Conservation (phyloP, 2,797 vertebrate genomes). For the Hydrolagus colliei region DNA sequence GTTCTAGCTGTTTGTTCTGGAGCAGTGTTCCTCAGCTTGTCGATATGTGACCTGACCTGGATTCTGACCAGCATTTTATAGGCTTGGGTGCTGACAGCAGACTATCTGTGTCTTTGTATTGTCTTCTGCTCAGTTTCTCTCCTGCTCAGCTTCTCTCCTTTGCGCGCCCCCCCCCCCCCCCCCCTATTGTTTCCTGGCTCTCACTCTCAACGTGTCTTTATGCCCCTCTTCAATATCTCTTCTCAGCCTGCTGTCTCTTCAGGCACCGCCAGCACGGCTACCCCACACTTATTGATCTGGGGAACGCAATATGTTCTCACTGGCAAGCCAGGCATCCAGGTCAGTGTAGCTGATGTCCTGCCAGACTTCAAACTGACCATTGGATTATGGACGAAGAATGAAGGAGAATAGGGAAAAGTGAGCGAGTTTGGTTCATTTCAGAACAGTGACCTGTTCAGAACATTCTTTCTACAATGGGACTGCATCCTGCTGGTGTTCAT, state of each 20-base stretch:
- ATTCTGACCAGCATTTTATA: background rate
- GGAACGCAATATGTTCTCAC: conserved; percentile 72
- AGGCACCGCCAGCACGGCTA: conserved; percentile 63
- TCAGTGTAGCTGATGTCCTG: conserved; percentile 45
- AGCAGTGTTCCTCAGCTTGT: too few relatives aligned
- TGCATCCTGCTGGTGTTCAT: too few relatives aligned
- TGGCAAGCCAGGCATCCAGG: conserved; percentile 80
- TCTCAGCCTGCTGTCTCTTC: conserved; percentile 62
- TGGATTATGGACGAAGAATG: background rate
- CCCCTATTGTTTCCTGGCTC: conserved; percentile 5
- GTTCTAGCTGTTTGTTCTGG: too few relatives aligned
- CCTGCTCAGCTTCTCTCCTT: too few relatives aligned
- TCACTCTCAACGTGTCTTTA: conserved; percentile 13
- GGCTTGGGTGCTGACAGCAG: conserved; percentile 9
- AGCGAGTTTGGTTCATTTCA: background rate
- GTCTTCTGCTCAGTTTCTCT: background rate
- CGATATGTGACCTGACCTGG: background rate
- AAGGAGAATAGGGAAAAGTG: background rate
- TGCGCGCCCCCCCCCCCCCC: background rate
- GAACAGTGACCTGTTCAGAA: too few relatives aligned
- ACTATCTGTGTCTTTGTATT: conserved; percentile 17
- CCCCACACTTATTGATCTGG: conserved; percentile 82
- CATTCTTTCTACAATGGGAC: too few relatives aligned
- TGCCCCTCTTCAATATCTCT: conserved; percentile 35
- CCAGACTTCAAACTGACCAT: background rate